These are phyloP conservation scores for Drosophila multiciliata DNA, from an alignment of 2,888 invertebrate genomes.

Conservation along the genomic window DNA sequence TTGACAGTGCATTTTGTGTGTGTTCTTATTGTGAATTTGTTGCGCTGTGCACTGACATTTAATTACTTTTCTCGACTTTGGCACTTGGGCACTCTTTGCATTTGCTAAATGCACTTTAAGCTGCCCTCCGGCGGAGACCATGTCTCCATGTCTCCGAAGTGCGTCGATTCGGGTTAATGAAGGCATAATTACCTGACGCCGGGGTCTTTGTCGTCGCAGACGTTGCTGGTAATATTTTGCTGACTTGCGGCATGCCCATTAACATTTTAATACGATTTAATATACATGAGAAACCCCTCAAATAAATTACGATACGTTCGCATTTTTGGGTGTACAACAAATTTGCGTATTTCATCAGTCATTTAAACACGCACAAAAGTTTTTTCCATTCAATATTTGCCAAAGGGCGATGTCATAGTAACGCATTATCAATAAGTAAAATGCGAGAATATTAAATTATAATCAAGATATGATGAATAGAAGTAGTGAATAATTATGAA, in stretches of 20 bases:
- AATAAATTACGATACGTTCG: slow-evolving; percentile 66
- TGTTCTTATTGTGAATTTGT: slow-evolving; percentile 50
- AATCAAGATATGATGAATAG: background rate
- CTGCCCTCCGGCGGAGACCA: slow-evolving; percentile 8
- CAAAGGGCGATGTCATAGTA: background rate
- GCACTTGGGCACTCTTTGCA: slow-evolving; percentile 49
- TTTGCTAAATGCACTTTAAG: slow-evolving; percentile 71
- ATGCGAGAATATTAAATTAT: background rate
- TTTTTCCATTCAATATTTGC: slow-evolving; percentile 6
- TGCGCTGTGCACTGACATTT: slow-evolving; percentile 55
- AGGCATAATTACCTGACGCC: slow-evolving; percentile 75
- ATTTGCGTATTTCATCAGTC: slow-evolving; percentile 69
- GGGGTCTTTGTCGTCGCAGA: slow-evolving; percentile 7
- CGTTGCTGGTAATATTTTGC: slow-evolving; percentile 60
- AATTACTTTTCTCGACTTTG: slow-evolving; percentile 72
- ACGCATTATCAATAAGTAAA: background rate
- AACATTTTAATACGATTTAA: slow-evolving; percentile 78
- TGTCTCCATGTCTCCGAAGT: slow-evolving; percentile 12
- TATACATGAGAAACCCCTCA: slow-evolving; percentile 63
- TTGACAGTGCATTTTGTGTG: slow-evolving; percentile 5
- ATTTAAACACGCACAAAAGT: slow-evolving; percentile 18
- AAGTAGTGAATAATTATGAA: background rate
- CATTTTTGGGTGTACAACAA: slow-evolving; percentile 27
- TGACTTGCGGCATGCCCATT: slow-evolving; percentile 66
- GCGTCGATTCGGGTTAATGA: slow-evolving; percentile 63